phyloP scores from a whole-genome alignment of 2,888 invertebrate species.

The Eristalinus sepulchralis region DNA sequence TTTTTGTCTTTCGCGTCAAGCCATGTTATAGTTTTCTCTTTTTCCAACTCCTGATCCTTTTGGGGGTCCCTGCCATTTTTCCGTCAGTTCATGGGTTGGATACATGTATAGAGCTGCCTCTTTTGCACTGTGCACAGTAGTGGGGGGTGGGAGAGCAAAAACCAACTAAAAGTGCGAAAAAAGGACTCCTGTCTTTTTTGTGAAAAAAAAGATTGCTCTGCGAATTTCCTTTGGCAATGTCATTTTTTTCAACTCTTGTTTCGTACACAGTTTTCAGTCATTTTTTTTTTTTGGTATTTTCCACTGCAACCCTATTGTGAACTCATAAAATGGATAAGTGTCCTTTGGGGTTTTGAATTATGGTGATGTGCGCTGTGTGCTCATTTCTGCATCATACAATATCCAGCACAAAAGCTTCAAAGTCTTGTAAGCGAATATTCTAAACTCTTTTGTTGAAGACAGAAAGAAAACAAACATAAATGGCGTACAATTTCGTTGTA shows the following conservation, averaged over 20 bases:
- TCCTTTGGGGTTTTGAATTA: slow-evolving; percentile 68
- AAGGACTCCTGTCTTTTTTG: slow-evolving; percentile 28
- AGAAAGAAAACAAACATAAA: slow-evolving; percentile 7
- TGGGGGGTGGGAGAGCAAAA: slow-evolving; percentile 11
- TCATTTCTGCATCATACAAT: slow-evolving; percentile 57
- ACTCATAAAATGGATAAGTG: slow-evolving; percentile 67
- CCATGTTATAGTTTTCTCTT: slow-evolving; percentile 25
- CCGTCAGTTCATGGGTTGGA: slow-evolving; percentile 26
- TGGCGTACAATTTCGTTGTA: slow-evolving; percentile 39
- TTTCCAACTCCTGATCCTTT: neutral
- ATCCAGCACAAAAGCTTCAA: slow-evolving; percentile 57
- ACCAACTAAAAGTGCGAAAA: slow-evolving; percentile 4
- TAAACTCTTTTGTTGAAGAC: slow-evolving; percentile 39
- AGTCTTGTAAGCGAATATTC: slow-evolving; percentile 43
- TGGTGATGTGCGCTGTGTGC: slow-evolving; percentile 62
- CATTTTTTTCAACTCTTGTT: slow-evolving; percentile 17
- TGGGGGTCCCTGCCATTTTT: neutral
- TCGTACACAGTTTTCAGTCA: neutral
- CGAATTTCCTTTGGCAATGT: slow-evolving; percentile 66
- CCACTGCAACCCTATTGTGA: slow-evolving; percentile 61
- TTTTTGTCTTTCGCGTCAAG: slow-evolving; percentile 42
- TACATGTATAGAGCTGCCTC: slow-evolving; percentile 40
- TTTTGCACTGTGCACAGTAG: slow-evolving; percentile 20
- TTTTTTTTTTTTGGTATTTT: slow-evolving; percentile 19
- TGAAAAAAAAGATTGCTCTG: slow-evolving; percentile 56